Evolutionary conservation across 1,140 invertebrate species (phyloP).

Genomic region (Venustaconcha ellipsiformis): DNA sequence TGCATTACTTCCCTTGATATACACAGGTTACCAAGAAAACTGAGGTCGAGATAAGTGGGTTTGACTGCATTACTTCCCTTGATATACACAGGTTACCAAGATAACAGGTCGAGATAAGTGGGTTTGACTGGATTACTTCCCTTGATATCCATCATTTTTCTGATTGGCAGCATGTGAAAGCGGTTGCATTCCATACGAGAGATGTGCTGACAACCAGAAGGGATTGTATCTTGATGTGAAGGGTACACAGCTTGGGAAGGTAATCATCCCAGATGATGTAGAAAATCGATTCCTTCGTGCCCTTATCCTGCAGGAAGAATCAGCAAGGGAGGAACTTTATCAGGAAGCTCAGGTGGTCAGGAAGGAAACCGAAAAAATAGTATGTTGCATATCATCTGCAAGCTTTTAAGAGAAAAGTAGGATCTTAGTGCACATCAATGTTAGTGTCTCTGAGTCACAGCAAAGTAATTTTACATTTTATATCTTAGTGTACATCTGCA

Average conservation of each 20-base stretch:
- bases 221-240: conserved; percentile 60
- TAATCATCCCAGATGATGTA: conserved; percentile 51
- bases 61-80: too few relatives aligned
- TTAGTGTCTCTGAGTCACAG: neutral
- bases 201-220: conserved; percentile 46
- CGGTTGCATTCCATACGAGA: conserved; percentile 39
- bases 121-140: too few relatives aligned
- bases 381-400: neutral
- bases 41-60: too few relatives aligned
- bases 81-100: too few relatives aligned
- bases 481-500: neutral
- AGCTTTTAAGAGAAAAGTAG: neutral
- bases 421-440: too few relatives aligned
- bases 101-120: too few relatives aligned
- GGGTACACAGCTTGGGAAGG: conserved; percentile 54
- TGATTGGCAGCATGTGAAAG: conserved; percentile 37
- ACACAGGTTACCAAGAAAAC: too few relatives aligned
- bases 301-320: conserved; percentile 51
- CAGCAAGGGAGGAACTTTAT: conserved; percentile 45
- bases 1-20: too few relatives aligned
- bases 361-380: conserved; percentile 49
- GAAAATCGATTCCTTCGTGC: conserved; percentile 52
- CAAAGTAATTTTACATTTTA: neutral
- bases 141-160: conserved; percentile 2
- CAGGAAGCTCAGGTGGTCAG: conserved; percentile 56